Conservation (phyloP, 2,113 vertebrate genomes). For the Gymnocephalus cernua region DNA sequence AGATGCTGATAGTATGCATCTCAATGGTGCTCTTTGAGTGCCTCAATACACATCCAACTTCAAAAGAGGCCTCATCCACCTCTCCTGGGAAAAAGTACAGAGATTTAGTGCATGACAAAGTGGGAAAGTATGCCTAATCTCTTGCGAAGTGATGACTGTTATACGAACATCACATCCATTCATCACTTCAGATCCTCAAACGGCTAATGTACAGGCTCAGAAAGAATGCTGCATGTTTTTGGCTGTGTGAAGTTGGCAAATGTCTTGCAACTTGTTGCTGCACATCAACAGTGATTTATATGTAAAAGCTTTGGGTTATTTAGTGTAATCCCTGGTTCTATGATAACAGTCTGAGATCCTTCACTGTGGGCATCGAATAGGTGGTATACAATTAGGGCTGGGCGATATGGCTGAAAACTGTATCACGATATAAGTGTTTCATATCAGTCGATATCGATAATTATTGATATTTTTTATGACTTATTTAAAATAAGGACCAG, state of each 20-base stretch:
- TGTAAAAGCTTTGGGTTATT: conserved; percentile 8
- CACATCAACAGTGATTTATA: conserved; percentile 12
- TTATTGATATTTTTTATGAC: no score
- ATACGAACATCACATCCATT: conserved; percentile 19
- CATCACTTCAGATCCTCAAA: conserved; percentile 40
- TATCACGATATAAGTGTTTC: no score
- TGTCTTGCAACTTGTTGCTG: conserved; percentile 6
- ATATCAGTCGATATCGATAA: no score
- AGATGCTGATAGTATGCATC: neutral
- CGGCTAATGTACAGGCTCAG: neutral
- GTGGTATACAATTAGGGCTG: neutral
- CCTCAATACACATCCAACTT: conserved; percentile 21
- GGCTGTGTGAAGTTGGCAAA: conserved; percentile 8
- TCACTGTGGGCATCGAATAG: neutral
- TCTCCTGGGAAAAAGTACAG: conserved; percentile 24
- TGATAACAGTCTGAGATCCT: conserved; percentile 18
- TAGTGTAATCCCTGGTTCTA: conserved; percentile 6
- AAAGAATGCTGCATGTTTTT: neutral
- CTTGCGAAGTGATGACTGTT: conserved; percentile 44
- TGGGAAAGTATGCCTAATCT: conserved; percentile 41
- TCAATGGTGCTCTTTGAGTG: conserved; percentile 9
- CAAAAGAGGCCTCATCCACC: conserved; percentile 35
- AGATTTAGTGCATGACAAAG: conserved; percentile 35
- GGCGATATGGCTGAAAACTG: no score
- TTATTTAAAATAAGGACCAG: no score